Evolutionary conservation across 2,888 invertebrate genomes (phyloP).

Genomic region (Drosophila rellima): DNA sequence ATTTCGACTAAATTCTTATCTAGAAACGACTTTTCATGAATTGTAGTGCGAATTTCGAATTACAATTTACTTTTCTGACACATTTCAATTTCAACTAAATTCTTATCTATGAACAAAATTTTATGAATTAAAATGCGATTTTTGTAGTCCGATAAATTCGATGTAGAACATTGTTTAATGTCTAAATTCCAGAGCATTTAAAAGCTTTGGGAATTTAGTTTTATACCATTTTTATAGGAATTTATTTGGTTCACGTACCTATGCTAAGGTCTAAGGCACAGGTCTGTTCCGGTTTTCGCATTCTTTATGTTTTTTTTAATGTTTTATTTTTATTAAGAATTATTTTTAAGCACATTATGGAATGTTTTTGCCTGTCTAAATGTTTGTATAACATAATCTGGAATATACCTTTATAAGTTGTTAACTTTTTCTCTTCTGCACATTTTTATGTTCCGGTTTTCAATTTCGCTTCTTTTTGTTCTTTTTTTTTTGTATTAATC

Average conservation of each 20-base stretch:
- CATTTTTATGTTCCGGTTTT: neutral
- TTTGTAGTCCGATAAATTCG: neutral
- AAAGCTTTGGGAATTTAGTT: slow-evolving; percentile 5
- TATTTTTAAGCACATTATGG: neutral
- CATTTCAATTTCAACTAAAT: slow-evolving; percentile 5
- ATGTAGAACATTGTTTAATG: neutral
- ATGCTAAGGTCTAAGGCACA: slow-evolving; percentile 1
- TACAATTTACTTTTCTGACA: slow-evolving; percentile 12
- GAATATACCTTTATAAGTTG: neutral
- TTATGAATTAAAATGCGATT: slow-evolving; percentile 8
- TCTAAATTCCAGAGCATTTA: neutral
- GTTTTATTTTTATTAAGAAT: neutral
- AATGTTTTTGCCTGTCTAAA: neutral
- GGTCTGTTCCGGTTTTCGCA: neutral
- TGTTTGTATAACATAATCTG: neutral
- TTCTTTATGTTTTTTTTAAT: neutral
- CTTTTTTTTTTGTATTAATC: neutral
- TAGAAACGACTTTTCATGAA: slow-evolving; percentile 1
- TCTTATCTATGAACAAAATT: slow-evolving; percentile 11
- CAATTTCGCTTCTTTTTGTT: neutral
- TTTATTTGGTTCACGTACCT: neutral
- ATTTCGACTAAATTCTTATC: slow-evolving; percentile 5
- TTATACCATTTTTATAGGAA: neutral
- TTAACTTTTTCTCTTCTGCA: neutral
- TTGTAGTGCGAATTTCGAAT: neutral